Conservation (phyloP, 2,113 vertebrate species). For the Cygnus atratus region DNA sequence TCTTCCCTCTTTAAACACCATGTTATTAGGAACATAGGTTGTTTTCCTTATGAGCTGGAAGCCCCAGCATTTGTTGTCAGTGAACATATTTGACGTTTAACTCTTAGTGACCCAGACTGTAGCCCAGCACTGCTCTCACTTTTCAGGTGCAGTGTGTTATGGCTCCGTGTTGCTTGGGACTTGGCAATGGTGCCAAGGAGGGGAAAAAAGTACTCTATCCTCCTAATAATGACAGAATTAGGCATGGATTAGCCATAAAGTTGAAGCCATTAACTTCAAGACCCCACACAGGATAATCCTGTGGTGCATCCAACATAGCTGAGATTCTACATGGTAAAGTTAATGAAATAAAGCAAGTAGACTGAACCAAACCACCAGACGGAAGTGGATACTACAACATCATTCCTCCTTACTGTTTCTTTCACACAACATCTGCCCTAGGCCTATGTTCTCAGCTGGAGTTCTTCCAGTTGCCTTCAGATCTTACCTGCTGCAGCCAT, state of each 20-base stretch:
- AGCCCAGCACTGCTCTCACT: too few relatives aligned
- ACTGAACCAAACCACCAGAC: not conserved
- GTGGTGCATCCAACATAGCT: not conserved
- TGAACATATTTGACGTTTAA: not conserved
- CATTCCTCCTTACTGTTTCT: not conserved
- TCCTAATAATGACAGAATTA: not conserved
- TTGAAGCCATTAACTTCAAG: not conserved
- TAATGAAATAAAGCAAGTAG: not conserved
- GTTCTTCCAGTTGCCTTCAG: not conserved
- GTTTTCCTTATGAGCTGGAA: not conserved
- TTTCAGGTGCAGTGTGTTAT: fast-evolving
- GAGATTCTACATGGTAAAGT: not conserved
- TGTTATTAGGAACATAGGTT: not conserved
- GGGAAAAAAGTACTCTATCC: not conserved
- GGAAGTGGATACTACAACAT: not conserved
- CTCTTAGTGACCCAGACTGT: not conserved
- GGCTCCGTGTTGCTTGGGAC: not conserved
- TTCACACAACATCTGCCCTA: not conserved
- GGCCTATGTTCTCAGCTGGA: not conserved
- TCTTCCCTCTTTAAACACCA: too few relatives aligned
- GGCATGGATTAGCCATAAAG: not conserved
- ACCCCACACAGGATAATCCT: not conserved
- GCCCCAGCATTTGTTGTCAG: not conserved
- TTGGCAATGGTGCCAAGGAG: fast-evolving
- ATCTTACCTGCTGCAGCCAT: not conserved